Evolutionary conservation across 2,888 invertebrate species (phyloP), one percentile per base, ranked within the genome.

Genomic region (Hirtodrosophila confusa): DNA sequence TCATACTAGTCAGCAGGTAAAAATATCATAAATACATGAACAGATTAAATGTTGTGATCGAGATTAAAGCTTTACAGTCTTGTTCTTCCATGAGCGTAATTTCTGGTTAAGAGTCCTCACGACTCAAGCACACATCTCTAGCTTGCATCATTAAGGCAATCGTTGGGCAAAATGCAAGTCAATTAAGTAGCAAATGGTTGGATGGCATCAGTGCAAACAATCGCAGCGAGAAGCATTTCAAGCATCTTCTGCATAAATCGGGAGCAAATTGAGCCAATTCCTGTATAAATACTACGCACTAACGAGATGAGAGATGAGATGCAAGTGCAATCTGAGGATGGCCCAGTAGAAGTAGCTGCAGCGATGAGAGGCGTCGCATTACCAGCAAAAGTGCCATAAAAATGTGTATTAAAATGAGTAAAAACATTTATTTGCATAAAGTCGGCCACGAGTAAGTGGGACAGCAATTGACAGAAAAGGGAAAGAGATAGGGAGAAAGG

Each of bases 361-460:
- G 44, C 57, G 80, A 76, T 76, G 65, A 70, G 65, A 73, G 70
- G 37, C 64, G 45, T 47, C 57, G 67, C 86, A 82, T 87, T 78
- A 78, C 75, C 75, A 72, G 82, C 78, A 70, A 83, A 72, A 86
- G 77, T 82, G 83, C 83, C 83, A 84, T 88, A 83, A 86, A 88
- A 86, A 86, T 88, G 71, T 86, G 86, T 84, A 88, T 85, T 85
- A 86, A 85, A 85, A 85, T 85, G 84, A 78, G 84, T 88, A 83
- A 88, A 86, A 84, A 84, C 82, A 82, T 82, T 83, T 87, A 85
- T 83, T 85, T 88, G 75, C 86, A 88, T 87, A 87, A 87, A 83
- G 83, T 82, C 76, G 69, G 70, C 54, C 66, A 60, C 51, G 58
- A 57, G 56, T 61, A 70, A 78, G 61, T 64, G 80, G 58, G 75